These are phyloP conservation scores for Himalopsyche tibetana DNA, from an alignment of 2,888 invertebrate genomes.

Conservation along the genomic window DNA sequence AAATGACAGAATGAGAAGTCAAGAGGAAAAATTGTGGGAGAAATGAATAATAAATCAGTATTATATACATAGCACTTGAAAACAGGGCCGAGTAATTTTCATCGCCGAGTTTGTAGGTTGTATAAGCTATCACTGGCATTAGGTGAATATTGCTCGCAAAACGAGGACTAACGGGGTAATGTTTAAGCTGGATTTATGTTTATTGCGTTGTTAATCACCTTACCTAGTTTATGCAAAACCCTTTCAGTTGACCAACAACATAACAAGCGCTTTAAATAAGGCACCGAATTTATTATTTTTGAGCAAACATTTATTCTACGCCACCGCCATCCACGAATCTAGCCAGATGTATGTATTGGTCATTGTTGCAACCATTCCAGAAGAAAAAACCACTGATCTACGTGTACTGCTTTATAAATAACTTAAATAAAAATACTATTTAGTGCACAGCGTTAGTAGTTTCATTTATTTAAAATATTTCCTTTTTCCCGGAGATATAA, in stretches of 20 bases:
- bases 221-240: conserved; percentile 46
- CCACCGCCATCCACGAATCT: neutral
- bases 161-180: conserved; percentile 46
- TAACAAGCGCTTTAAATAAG: conserved; percentile 35
- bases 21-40: neutral
- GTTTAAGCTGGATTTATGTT: conserved; percentile 63
- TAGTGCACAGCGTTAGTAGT: too few relatives aligned
- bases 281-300: conserved; percentile 35
- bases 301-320: conserved; percentile 1
- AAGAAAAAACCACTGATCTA: neutral
- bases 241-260: conserved; percentile 43
- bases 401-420: too few relatives aligned
- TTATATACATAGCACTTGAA: neutral
- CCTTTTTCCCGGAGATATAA: too few relatives aligned
- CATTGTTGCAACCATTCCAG: neutral
- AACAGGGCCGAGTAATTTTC: conserved; percentile 7
- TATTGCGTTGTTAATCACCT: conserved; percentile 64
- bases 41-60: conserved; percentile 22
- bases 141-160: conserved; percentile 43
- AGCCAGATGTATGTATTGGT: neutral
- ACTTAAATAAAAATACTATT: too few relatives aligned
- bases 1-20: too few relatives aligned
- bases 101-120: conserved; percentile 37
- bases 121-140: conserved; percentile 44
- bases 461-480: too few relatives aligned